Evolutionary conservation across 2,888 invertebrate species (phyloP).

Genomic region (Cheilosia grossa): DNA sequence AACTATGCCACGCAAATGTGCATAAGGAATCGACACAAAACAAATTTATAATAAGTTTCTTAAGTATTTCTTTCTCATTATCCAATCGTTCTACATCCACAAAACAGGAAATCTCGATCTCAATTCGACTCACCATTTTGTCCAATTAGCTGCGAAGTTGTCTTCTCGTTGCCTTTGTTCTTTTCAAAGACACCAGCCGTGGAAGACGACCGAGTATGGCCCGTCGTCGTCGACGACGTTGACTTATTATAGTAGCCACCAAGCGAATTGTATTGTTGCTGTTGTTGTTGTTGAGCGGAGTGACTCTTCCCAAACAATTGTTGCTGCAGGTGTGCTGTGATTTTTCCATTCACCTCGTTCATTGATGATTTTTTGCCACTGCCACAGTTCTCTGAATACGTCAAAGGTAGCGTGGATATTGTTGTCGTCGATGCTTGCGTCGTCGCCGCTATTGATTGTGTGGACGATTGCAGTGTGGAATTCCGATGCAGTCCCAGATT

Average conservation of each 20-base stretch:
- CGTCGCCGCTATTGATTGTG: slow-evolving; percentile 71
- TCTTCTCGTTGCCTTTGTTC: slow-evolving; percentile 67
- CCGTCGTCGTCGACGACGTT: slow-evolving; percentile 42
- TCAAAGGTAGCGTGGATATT: slow-evolving; percentile 59
- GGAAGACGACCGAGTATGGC: slow-evolving; percentile 52
- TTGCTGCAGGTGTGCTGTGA: slow-evolving; percentile 76
- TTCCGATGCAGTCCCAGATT: slow-evolving; percentile 78
- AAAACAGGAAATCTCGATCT: slow-evolving; percentile 49
- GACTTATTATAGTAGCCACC: slow-evolving; percentile 60
- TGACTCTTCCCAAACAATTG: slow-evolving; percentile 65
- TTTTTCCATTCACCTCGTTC: slow-evolving; percentile 70
- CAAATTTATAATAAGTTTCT: slow-evolving; percentile 42
- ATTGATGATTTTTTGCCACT: slow-evolving; percentile 56
- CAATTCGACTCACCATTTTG: slow-evolving; percentile 76
- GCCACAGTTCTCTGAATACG: slow-evolving; percentile 20
- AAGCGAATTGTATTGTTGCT: slow-evolving; percentile 67
- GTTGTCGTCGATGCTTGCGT: slow-evolving; percentile 36
- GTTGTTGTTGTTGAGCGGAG: slow-evolving; percentile 59
- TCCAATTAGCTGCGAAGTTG: slow-evolving; percentile 75
- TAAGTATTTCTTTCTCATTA: slow-evolving; percentile 20
- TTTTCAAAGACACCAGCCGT: slow-evolving; percentile 56
- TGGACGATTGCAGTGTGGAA: slow-evolving; percentile 73
- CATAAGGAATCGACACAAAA: slow-evolving; percentile 4
- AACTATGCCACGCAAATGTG: neutral
- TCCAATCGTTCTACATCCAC: slow-evolving; percentile 24